Conservation (phyloP, 1,140 invertebrate species). For the Drosophila kanapiae region DNA sequence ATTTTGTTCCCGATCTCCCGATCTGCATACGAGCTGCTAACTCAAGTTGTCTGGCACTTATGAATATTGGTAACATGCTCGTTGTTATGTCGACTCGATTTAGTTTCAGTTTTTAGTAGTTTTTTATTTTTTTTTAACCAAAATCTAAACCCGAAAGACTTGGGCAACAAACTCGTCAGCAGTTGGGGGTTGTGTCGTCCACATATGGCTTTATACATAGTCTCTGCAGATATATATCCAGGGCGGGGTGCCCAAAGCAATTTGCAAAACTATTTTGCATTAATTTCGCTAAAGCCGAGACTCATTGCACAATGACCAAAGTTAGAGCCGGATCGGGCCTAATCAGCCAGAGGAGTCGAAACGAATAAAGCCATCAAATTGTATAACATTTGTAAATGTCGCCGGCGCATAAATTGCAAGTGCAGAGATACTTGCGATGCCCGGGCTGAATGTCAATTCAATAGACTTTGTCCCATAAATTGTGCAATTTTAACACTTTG, state of each 20-base stretch:
- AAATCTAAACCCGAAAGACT: conserved; percentile 60
- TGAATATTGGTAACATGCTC: conserved; percentile 60
- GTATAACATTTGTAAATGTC: conserved; percentile 65
- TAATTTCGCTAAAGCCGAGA: conserved; percentile 16
- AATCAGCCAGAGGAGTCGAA: conserved; percentile 27
- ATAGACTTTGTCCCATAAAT: conserved; percentile 65
- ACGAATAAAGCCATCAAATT: conserved; percentile 47
- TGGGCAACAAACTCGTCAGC: conserved; percentile 71
- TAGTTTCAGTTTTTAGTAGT: conserved; percentile 60
- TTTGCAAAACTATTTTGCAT: conserved; percentile 50
- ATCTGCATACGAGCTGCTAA: conserved; percentile 51
- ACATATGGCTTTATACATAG: background rate
- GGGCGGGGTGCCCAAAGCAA: conserved; percentile 29
- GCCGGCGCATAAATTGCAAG: conserved; percentile 45
- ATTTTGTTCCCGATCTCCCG: conserved; percentile 14
- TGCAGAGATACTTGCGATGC: conserved; percentile 15
- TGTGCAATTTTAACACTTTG: conserved; percentile 52
- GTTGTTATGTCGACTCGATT: conserved; percentile 73
- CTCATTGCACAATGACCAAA: conserved; percentile 36
- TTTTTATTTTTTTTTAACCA: conserved; percentile 38
- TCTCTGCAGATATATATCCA: conserved; percentile 18
- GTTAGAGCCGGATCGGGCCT: conserved; percentile 25
- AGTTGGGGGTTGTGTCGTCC: conserved; percentile 60
- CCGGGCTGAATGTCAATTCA: conserved; percentile 54
- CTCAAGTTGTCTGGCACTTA: conserved; percentile 41